phyloP scores from a whole-genome alignment of 2,113 vertebrate genomes.

The Cyprinodon brontotheroides region DNA sequence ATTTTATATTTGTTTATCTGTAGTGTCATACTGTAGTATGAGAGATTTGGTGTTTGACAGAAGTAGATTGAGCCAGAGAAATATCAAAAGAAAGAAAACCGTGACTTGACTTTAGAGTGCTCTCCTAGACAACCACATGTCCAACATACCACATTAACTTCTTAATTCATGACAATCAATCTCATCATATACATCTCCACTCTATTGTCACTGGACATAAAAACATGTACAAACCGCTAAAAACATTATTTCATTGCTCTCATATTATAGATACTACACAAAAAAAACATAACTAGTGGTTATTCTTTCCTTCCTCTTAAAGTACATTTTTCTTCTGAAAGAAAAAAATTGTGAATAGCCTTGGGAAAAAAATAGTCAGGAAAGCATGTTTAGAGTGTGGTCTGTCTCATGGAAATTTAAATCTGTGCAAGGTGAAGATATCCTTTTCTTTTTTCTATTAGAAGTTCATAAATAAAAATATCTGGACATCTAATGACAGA shows the following conservation, averaged over 20 bases:
- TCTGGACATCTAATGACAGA: neutral
- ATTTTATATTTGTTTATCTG: neutral
- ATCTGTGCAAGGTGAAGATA: neutral
- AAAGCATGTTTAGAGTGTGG: neutral
- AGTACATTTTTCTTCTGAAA: neutral
- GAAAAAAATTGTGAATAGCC: neutral
- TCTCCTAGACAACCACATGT: neutral
- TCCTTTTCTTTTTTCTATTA: neutral
- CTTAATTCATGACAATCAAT: neutral
- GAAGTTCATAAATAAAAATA: neutral
- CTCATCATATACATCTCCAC: neutral
- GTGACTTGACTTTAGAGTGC: neutral
- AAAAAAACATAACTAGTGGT: neutral
- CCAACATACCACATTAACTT: neutral
- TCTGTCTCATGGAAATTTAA: neutral
- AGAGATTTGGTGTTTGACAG: neutral
- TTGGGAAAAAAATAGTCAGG: neutral
- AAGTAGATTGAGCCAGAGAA: neutral
- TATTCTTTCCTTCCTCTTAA: neutral
- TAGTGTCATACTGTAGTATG: neutral
- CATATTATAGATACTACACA: neutral
- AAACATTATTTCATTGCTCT: neutral
- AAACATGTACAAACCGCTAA: neutral
- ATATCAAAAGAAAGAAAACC: neutral
- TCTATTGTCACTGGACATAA: neutral